Evolutionary conservation across 2,888 invertebrate species (phyloP).

Genomic region (Epiblema foenella): DNA sequence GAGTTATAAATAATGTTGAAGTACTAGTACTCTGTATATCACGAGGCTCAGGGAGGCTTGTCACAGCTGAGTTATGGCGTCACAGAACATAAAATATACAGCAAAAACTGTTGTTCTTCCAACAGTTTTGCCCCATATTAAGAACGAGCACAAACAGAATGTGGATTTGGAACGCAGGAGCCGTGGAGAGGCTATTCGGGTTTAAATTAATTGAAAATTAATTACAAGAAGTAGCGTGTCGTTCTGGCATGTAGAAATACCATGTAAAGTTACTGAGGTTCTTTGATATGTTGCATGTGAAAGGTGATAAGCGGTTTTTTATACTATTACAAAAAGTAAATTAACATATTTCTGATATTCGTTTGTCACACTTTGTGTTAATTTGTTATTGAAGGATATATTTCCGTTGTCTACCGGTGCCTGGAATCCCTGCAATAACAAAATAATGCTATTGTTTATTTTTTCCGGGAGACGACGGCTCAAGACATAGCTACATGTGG

Average conservation of each 20-base stretch:
- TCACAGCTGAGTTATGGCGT: slow-evolving; percentile 81
- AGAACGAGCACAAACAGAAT: slow-evolving; percentile 84
- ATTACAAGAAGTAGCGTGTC: slow-evolving; percentile 14
- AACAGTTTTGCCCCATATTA: slow-evolving; percentile 85
- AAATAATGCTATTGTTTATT: too few relatives aligned
- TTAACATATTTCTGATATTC: background rate
- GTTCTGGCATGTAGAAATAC: slow-evolving; percentile 40
- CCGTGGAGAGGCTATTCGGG: slow-evolving; percentile 59
- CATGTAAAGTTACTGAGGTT: slow-evolving; percentile 9
- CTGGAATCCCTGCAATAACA: too few relatives aligned
- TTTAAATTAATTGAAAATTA: background rate
- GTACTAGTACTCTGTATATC: slow-evolving; percentile 71
- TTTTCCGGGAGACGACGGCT: too few relatives aligned
- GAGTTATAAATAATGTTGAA: slow-evolving; percentile 68
- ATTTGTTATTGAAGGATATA: too few relatives aligned
- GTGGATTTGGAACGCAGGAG: slow-evolving; percentile 72
- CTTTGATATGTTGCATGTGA: slow-evolving; percentile 10
- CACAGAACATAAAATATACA: slow-evolving; percentile 84
- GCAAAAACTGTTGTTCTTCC: slow-evolving; percentile 83
- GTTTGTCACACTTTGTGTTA: too few relatives aligned
- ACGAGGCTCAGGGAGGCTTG: slow-evolving; percentile 74
- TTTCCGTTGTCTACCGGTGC: too few relatives aligned
- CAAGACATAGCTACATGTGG: too few relatives aligned
- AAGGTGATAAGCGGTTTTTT: slow-evolving; percentile 13
- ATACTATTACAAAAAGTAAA: too few relatives aligned